Base-by-base conservation (phyloP, 2,797 vertebrate species). In the Channa striata region DNA sequence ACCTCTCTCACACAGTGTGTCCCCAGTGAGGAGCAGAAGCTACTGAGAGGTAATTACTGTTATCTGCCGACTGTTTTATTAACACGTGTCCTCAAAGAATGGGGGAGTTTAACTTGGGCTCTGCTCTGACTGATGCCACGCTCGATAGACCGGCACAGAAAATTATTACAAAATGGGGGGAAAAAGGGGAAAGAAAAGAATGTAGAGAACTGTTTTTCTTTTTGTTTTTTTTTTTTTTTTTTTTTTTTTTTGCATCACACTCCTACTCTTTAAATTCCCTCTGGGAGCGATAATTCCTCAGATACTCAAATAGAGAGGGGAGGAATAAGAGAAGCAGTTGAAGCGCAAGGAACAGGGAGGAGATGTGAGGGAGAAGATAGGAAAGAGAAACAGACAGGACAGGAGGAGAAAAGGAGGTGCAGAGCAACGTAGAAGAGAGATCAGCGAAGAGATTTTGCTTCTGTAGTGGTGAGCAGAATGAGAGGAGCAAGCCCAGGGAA, bases 1-100 rank as follows among this genome's bases (percentile, higher is more conserved):
- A 89, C 86, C 82, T 82, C 78, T 80, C 79, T 86, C 84, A 57
- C 67, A 19, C 76, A 63, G 72, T 62, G 52, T 42, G 72, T 88
- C 81, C 82, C 83, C 72, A 59, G 75, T 77, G 83, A 80, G 84
- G 82, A 90, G 89, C 86, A 69, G 71, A 60, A 89, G 85, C 89
- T 80, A 89, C 80, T 81, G 90, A 92, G 89, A 91, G 90, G 90
- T 94, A 95, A 95, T 95, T 94, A 93, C 92, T 84, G 87, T 92
- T 94, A 95, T 95, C 93, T 91, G 81, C 88, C 57, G 77, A 71
- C 88, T 91, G 91, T 91, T 93, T 93, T 93, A 93, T 94, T 92
- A 95, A 94, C 92, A 93, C 75, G 80, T 92, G 91, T 94, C 89
- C 86, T 93, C 87, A 83, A 92, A 92, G 90, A 94, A 93, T 87